A percentile compares a stretch with the other conserved stretches of the same genome.
These are phyloP conservation scores for Cranoglanis bouderius DNA, from an alignment of 2,113 vertebrate species.

Conservation along the genomic window DNA sequence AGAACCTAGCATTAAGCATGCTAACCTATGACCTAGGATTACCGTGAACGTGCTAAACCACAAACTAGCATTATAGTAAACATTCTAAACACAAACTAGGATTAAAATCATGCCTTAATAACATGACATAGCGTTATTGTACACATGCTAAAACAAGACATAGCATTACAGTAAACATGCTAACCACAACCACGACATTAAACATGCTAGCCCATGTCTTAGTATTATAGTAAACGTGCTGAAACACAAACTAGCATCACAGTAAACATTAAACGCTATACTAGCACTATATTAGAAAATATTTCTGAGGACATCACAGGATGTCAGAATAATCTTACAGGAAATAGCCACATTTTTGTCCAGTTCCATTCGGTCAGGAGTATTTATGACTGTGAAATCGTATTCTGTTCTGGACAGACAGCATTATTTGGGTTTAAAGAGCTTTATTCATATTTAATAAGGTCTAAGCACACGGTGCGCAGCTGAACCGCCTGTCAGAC, in stretches of 20 bases:
- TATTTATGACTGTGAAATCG: neutral
- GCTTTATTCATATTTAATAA: slow-evolving; percentile 31
- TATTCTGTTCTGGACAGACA: slow-evolving; percentile 10
- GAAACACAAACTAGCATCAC: neutral
- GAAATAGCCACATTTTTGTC: neutral
- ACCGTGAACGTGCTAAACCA: neutral
- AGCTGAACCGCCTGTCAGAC: slow-evolving; percentile 5
- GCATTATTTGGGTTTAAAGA: slow-evolving; percentile 10
- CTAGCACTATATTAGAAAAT: neutral
- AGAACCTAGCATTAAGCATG: neutral
- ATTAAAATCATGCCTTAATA: neutral
- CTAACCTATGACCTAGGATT: neutral
- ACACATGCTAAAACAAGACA: neutral
- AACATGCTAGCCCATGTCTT: neutral
- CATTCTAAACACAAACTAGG: neutral
- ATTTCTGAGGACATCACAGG: neutral
- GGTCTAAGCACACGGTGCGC: slow-evolving; percentile 4
- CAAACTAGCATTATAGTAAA: neutral
- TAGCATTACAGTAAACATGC: neutral
- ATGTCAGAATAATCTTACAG: neutral
- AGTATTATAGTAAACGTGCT: neutral
- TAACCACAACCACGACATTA: neutral
- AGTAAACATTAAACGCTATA: neutral
- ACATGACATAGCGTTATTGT: neutral
- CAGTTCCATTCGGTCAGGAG: neutral